Evolutionary conservation across 2,888 invertebrate species (phyloP).

Genomic region (Drosophila rubida): DNA sequence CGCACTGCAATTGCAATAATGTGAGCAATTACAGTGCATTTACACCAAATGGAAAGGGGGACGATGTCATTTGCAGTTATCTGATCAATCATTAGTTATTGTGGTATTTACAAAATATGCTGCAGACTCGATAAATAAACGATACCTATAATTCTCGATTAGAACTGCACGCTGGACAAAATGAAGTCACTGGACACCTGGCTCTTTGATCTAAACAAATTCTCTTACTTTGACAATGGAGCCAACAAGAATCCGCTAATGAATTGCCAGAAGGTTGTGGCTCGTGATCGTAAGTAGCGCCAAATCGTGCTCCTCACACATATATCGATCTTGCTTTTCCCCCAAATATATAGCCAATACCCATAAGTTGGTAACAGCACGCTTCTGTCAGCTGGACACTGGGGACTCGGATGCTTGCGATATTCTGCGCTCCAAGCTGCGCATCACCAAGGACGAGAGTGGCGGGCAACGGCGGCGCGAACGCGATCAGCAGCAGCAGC

Average conservation of each 20-base stretch:
- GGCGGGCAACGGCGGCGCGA: constrained; percentile 41
- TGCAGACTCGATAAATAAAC: constrained; percentile 8
- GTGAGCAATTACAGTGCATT: constrained; percentile 39
- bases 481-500: constrained; percentile 37
- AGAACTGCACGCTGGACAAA: constrained; percentile 83
- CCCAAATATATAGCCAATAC: constrained; percentile 57
- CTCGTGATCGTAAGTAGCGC: constrained; percentile 81
- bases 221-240: constrained; percentile 80
- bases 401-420: constrained; percentile 83
- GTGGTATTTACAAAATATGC: constrained; percentile 18
- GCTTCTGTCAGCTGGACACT: constrained; percentile 84
- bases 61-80: constrained; percentile 15
- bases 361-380: constrained; percentile 78
- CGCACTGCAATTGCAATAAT: constrained; percentile 49
- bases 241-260: constrained; percentile 81
- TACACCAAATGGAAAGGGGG: constrained; percentile 1
- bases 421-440: constrained; percentile 77
- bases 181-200: constrained; percentile 82
- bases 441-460: constrained; percentile 37
- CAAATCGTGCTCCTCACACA: not conserved
- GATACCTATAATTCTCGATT: constrained; percentile 19
- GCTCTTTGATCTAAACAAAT: constrained; percentile 84
- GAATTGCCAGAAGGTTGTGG: constrained; percentile 85
- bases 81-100: constrained; percentile 41
- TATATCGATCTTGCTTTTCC: not conserved